These are phyloP conservation scores for Hololepta plana DNA, from an alignment of 2,888 invertebrate genomes.

Conservation along the genomic window DNA sequence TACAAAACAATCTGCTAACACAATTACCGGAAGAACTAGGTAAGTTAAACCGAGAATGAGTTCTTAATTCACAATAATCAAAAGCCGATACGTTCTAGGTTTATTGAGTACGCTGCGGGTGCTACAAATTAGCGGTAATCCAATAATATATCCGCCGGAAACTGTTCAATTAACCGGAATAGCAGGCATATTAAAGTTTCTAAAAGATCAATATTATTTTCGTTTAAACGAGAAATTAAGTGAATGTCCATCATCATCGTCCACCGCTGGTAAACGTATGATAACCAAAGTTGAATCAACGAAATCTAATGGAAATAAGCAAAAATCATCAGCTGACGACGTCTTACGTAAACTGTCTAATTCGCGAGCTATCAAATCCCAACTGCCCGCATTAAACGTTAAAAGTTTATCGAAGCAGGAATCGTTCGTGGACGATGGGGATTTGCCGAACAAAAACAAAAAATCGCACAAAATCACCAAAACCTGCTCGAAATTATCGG, in stretches of 20 bases:
- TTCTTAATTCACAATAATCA: background rate
- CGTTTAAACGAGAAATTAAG: no score
- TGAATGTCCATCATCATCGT: no score
- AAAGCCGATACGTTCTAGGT: conserved; percentile 18
- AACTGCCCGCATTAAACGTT: conserved; percentile 5
- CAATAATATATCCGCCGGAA: conserved; percentile 36
- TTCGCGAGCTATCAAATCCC: no score
- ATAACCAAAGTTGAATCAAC: no score
- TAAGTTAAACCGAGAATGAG: conserved; percentile 15
- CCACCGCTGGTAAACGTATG: no score
- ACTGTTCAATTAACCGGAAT: no score
- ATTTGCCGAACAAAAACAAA: conserved; percentile 3
- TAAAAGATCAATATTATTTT: no score
- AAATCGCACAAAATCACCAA: conserved; percentile 17
- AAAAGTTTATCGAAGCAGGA: conserved; percentile 3
- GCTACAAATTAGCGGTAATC: conserved; percentile 42
- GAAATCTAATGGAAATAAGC: no score
- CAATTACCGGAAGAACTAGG: conserved; percentile 43
- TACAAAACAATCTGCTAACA: conserved; percentile 42
- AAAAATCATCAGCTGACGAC: no score
- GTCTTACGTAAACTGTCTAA: no score
- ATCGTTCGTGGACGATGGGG: background rate
- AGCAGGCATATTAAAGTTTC: no score
- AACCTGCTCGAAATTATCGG: conserved; percentile 21
- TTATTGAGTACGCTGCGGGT: conserved; percentile 37